Conservation (phyloP, 2,888 invertebrate genomes). For the Bunonema sp. region DNA sequence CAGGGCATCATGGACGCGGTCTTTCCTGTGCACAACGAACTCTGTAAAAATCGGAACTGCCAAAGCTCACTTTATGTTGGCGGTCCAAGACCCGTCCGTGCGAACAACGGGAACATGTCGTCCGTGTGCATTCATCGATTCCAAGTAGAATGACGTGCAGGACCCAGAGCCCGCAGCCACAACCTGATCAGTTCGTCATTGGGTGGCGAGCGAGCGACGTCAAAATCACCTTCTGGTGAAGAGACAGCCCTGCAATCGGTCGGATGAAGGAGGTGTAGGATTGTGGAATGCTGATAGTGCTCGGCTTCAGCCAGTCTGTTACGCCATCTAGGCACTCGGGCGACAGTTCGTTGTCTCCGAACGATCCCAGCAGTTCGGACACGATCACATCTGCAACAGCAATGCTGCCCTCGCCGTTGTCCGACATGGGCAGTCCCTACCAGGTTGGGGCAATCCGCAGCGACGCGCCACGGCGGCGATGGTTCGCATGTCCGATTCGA, state of each 20-base stretch:
- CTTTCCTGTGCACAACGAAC: background rate
- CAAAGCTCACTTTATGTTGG: background rate
- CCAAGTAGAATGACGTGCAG: background rate
- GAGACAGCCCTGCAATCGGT: constrained; percentile 1
- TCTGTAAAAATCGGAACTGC: constrained; percentile 1
- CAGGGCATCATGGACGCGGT: constrained; percentile 7
- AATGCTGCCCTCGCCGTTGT: too few relatives aligned
- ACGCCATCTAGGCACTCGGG: constrained; percentile 60
- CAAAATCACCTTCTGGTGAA: too few relatives aligned
- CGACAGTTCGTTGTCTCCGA: constrained; percentile 94
- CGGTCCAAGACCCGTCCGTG: background rate
- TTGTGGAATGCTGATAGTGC: constrained; percentile 29
- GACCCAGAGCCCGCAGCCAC: too few relatives aligned
- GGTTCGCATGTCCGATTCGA: constrained; percentile 48
- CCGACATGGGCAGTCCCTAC: too few relatives aligned
- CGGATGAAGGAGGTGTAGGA: constrained; percentile 23
- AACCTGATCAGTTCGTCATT: too few relatives aligned
- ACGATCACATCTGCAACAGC: constrained; percentile 61
- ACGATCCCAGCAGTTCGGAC: constrained; percentile 85
- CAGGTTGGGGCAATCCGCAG: constrained; percentile 54
- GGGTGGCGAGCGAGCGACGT: too few relatives aligned
- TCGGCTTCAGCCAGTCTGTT: constrained; percentile 46
- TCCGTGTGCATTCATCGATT: constrained; percentile 47
- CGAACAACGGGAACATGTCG: constrained; percentile 1
- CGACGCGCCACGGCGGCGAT: constrained; percentile 50